Evolutionary conservation across 1,140 invertebrate species (phyloP).

Genomic region (Hesperophylax magnus): DNA sequence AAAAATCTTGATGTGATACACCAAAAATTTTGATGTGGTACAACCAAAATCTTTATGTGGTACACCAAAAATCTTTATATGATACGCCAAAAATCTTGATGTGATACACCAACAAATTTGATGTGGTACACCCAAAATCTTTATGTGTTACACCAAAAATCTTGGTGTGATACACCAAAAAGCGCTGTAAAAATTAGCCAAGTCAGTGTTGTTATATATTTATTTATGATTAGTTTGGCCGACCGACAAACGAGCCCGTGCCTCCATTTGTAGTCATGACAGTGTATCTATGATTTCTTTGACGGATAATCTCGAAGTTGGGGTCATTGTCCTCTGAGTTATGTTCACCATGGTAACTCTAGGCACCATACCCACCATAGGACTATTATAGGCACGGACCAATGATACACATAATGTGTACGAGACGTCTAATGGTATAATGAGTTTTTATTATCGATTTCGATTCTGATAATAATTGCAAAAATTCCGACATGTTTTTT

Average conservation of each 20-base stretch:
- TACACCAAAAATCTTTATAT: too few relatives aligned
- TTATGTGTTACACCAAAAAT: too few relatives aligned
- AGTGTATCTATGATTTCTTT: slow-evolving; percentile 15
- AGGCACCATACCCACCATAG: too few relatives aligned
- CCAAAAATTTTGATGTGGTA: too few relatives aligned
- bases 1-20: too few relatives aligned
- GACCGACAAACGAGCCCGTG: not conserved
- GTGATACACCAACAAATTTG: too few relatives aligned
- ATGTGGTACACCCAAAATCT: too few relatives aligned
- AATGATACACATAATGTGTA: not conserved
- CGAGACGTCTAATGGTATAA: not conserved
- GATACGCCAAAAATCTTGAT: too few relatives aligned
- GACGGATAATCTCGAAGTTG: slow-evolving; percentile 17
- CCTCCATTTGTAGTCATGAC: slow-evolving; percentile 24
- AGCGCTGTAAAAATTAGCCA: not conserved
- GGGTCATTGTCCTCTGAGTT: slow-evolving; percentile 11
- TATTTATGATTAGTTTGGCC: not conserved
- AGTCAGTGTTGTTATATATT: not conserved
- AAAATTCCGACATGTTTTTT: too few relatives aligned
- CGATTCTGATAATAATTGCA: not conserved
- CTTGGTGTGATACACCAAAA: too few relatives aligned
- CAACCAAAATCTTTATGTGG: too few relatives aligned
- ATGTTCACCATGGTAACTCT: not conserved
- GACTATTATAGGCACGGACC: not conserved
- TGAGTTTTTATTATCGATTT: slow-evolving; percentile 7